A percentile compares a stretch with the other conserved stretches of the same genome.
Evolutionary conservation across 2,888 invertebrate genomes (phyloP).

Genomic region (Harpalus rufipes): DNA sequence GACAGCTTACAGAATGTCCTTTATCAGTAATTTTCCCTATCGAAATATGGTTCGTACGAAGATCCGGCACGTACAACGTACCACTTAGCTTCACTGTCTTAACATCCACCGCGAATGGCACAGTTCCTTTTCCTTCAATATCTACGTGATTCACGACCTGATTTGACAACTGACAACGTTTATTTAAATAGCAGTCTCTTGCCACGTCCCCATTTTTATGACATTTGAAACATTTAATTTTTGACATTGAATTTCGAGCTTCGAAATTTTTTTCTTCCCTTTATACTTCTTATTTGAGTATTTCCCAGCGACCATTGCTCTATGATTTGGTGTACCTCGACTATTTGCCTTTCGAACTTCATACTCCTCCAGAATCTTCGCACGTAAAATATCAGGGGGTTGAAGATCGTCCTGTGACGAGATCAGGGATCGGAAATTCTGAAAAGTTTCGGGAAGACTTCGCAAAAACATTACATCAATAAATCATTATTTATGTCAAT

Average conservation of each 20-base stretch:
- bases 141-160: background rate
- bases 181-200: background rate
- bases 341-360: conserved; percentile 68
- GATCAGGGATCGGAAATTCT: no score
- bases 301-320: background rate
- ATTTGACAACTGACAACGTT: background rate
- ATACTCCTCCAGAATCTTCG: conserved; percentile 71
- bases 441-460: no score
- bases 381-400: conserved; percentile 68
- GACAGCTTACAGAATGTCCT: conserved; percentile 38
- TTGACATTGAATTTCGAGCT: background rate
- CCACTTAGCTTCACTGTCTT: background rate
- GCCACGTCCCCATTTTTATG: background rate
- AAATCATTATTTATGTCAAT: no score
- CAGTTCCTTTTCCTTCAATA: conserved; percentile 55
- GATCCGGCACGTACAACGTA: conserved; percentile 57
- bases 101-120: background rate
- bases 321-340: background rate
- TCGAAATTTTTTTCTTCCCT: background rate
- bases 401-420: no score
- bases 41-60: background rate
- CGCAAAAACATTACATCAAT: no score
- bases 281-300: background rate
- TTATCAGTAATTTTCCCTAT: conserved; percentile 38
- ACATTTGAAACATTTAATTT: conserved; percentile 7